These are phyloP conservation scores for Eulemur albifrons DNA, from an alignment of 2,797 vertebrate species.

Conservation along the genomic window DNA sequence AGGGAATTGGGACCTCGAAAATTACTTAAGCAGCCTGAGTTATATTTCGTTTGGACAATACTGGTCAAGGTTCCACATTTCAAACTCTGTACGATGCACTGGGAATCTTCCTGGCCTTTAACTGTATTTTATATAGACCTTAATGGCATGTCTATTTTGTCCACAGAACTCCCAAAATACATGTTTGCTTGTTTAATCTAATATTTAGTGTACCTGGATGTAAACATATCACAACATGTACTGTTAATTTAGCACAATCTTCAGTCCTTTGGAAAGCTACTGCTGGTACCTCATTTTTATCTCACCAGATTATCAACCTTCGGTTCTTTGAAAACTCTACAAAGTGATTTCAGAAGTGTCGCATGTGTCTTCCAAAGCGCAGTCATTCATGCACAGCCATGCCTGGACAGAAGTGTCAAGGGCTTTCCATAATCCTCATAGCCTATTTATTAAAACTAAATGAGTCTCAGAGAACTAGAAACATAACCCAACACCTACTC, in stretches of 20 bases:
- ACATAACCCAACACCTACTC: not conserved
- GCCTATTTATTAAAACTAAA: slow-evolving; percentile 59
- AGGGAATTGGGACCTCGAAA: not conserved
- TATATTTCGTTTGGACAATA: not conserved
- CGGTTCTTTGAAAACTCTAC: slow-evolving; percentile 39
- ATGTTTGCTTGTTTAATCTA: slow-evolving; percentile 58
- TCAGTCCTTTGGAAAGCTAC: not conserved
- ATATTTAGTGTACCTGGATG: slow-evolving; percentile 6
- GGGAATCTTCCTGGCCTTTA: not conserved
- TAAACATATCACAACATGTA: slow-evolving; percentile 8
- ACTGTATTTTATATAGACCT: not conserved
- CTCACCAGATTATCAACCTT: slow-evolving; percentile 52
- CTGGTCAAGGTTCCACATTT: not conserved
- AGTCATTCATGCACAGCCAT: not conserved
- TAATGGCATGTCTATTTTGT: slow-evolving; percentile 3
- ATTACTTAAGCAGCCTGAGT: not conserved
- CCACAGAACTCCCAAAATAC: slow-evolving; percentile 31
- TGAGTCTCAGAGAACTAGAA: slow-evolving; percentile 41
- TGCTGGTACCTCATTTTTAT: slow-evolving; percentile 46
- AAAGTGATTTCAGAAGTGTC: not conserved
- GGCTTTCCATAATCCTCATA: slow-evolving; percentile 45
- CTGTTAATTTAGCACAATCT: not conserved
- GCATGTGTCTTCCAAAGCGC: not conserved
- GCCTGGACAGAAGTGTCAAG: slow-evolving; percentile 28
- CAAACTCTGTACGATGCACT: not conserved